Evolutionary conservation across 1,140 invertebrate species (phyloP), one percentile per base, ranked within the genome.

Genomic region (Nomia melanderi): DNA sequence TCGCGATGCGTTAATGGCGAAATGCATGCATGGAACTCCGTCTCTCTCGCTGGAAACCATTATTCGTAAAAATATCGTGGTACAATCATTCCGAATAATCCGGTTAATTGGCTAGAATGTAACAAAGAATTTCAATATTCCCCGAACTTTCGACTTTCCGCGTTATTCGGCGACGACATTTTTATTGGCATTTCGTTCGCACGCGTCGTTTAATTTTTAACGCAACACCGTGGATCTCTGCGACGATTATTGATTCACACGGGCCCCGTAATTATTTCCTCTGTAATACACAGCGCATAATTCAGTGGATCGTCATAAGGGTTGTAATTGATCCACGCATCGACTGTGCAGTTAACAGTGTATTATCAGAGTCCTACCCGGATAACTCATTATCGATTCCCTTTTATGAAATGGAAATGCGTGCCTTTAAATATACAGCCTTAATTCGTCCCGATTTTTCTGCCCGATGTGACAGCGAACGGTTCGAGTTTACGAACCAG

Each of bases 341-440:
- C 54, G 20, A 65, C 56, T 44, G n/a, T 66, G 50, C n/a, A 31
- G 33, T 29, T 36, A 25, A 25, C 23, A 23, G 36, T 25, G 50
- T 44, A 60, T 76, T n/a, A n/a, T 29, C 23, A 29, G n/a, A 67
- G 57, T 76, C 54, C 47, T 74, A 74, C 44, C n/a, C n/a, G 62
- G 63, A n/a, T 33, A 50, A 76, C 69, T 67, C 69, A 66, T 76
- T 76, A 67, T 75, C 64, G 53, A 31, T 47, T 69, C 36, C 47
- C 53, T 64, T n/a, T n/a, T 64, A 54, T 33, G 44, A 23, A 25
- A 20, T 54, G 20, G 47, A 54, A 64, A 64, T 65, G 59, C 53
- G 25, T 53, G 41, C 66, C 65, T 8, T 36, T 27, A 11, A 75
- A 75, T 31, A 29, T n/a, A 31, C 17, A 33, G 33, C 33, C 39